Base-by-base conservation (phyloP, 1,140 invertebrate genomes). In the Pogonus chalceus region DNA sequence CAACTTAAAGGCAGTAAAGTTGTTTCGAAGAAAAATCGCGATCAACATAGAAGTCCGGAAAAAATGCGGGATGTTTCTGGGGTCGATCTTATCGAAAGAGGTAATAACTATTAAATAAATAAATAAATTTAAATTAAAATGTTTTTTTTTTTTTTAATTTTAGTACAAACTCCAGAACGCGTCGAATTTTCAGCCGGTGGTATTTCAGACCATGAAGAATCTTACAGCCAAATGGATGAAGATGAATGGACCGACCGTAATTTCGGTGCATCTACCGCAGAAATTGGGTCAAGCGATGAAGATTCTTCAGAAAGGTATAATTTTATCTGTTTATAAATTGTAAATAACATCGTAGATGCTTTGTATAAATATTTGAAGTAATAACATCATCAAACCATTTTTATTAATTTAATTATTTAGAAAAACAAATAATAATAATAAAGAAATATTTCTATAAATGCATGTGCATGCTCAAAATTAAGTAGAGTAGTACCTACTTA, bases 211-310 rank as follows among this genome's bases (percentile, higher is more conserved):
- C 75, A 82, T 47, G 85, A 88, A 54, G 85, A 87, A 61, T 76
- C 81, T 1, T 79, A 85, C 12, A 80, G 82, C 61, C 87, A 89
- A 71, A 90, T 92, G 68, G 90, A 93, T 65, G 90, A 94, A 68
- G 90, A 93, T 63, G 90, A 93, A 69, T 93, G 88, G 90, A 93
- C 90, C 1, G 90, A 92, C 60, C 79, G 87, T 52, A 95, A 93
- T 73, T 92, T 92, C 69, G 84, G 89, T 58, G 83, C 85, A 48
- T 85, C 83, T 7, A 75, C 81, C 35, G 82, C 79, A 35, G 82
- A 84, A 69, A 73, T 80, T 62, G 78, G 77, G 0, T 87, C 84
- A 1, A 83, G 82, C 20, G 84, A 87, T 60, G 87, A 88, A 52
- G 81, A 84, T 53, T 84, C 83, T 26, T 69, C 65, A 16, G 65